phyloP scores from a whole-genome alignment of 1,140 invertebrate genomes.

The Orchesella cincta region DNA sequence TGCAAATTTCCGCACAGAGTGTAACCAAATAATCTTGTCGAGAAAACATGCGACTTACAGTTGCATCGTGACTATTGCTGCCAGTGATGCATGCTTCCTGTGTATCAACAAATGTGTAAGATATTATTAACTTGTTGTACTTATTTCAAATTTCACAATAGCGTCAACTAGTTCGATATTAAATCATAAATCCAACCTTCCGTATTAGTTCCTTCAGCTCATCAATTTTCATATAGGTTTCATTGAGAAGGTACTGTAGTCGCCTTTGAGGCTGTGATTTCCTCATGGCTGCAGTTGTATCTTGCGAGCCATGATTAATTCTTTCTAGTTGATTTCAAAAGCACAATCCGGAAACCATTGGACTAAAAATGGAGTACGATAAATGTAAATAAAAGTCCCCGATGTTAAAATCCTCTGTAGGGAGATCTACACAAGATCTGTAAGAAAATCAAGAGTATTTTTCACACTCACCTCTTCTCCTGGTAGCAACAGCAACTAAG shows the following conservation, averaged over 20 bases:
- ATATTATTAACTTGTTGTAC: background rate
- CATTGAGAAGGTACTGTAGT: conserved; percentile 10
- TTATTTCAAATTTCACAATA: too few species aligned
- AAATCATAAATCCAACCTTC: too few species aligned
- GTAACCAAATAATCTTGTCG: conserved; percentile 10
- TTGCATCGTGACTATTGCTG: background rate
- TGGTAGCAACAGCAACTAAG: background rate
- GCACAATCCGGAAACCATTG: background rate
- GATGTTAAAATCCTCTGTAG: background rate
- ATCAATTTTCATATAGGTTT: conserved; percentile 16
- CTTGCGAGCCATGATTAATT: background rate
- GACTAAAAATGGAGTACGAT: background rate
- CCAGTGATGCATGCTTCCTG: background rate
- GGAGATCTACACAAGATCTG: background rate
- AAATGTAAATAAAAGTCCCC: background rate
- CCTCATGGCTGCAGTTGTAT: background rate
- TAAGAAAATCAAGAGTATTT: background rate
- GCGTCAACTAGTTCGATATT: background rate
- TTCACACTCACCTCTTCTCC: background rate
- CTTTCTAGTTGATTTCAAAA: background rate
- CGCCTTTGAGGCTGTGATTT: background rate
- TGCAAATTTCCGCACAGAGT: background rate
- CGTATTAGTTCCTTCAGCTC: conserved; percentile 9
- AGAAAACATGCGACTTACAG: conserved; percentile 7
- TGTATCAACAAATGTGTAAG: background rate